Conservation (phyloP, 2,888 invertebrate species). For the Cantharis rustica region DNA sequence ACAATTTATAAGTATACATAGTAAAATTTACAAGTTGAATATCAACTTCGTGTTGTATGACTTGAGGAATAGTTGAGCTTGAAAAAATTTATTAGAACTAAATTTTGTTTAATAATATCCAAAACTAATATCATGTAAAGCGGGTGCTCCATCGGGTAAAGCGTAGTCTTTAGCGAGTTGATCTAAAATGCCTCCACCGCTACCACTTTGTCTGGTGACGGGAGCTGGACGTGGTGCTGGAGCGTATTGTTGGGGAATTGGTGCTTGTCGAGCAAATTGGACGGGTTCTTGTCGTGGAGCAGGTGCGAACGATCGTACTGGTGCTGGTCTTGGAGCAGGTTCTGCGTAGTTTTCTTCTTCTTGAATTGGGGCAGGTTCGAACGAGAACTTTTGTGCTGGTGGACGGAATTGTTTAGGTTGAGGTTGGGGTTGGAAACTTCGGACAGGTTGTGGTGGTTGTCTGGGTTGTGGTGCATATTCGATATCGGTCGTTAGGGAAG, state of each 20-base stretch:
- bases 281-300: constrained; percentile 47
- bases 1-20: background rate
- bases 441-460: constrained; percentile 29
- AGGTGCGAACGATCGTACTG: constrained; percentile 30
- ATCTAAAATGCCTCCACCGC: constrained; percentile 69
- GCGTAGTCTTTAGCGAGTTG: constrained; percentile 82
- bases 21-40: constrained; percentile 17
- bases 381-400: constrained; percentile 46
- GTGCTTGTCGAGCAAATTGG: constrained; percentile 39
- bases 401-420: constrained; percentile 41
- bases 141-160: constrained; percentile 69
- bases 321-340: constrained; percentile 44
- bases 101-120: constrained; percentile 68
- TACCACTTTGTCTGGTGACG: constrained; percentile 39
- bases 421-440: constrained; percentile 44
- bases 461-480: constrained; percentile 42
- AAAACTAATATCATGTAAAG: constrained; percentile 82
- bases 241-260: constrained; percentile 39
- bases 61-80: constrained; percentile 23
- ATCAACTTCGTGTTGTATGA: constrained; percentile 11
- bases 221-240: constrained; percentile 44
- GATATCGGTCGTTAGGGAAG: constrained; percentile 44
- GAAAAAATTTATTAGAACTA: constrained; percentile 6
- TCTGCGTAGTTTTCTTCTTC: constrained; percentile 46
- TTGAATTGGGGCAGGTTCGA: constrained; percentile 43